A percentile compares a stretch with the other conserved stretches of the same genome.
These are phyloP conservation scores for Puffinus mauretanicus DNA, from an alignment of 2,113 vertebrate genomes.

Conservation along the genomic window DNA sequence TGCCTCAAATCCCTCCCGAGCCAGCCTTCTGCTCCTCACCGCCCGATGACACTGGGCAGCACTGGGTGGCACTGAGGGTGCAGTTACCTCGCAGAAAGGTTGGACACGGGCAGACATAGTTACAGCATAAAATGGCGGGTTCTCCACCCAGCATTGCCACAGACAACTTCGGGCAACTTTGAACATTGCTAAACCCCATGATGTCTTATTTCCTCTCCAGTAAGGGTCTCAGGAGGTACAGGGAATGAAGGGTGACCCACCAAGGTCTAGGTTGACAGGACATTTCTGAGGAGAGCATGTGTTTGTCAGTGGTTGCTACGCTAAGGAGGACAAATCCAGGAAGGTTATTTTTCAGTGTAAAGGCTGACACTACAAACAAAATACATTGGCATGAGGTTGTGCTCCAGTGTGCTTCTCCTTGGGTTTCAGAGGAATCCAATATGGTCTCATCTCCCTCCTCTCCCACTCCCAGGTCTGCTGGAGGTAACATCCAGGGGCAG, in stretches of 20 bases:
- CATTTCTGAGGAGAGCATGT: background rate
- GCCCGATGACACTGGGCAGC: background rate
- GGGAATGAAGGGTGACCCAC: background rate
- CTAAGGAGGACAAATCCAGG: background rate
- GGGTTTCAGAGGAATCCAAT: background rate
- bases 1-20: background rate
- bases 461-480: conserved; percentile 62
- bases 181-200: background rate
- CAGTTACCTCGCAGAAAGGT: background rate
- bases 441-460: background rate
- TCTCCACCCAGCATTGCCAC: background rate
- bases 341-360: background rate
- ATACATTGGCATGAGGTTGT: background rate
- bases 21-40: background rate
- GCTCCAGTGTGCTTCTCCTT: background rate
- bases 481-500: background rate
- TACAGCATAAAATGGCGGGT: background rate
- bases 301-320: background rate
- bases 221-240: background rate
- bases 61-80: background rate
- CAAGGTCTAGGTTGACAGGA: background rate
- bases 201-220: background rate
- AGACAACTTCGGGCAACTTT: background rate
- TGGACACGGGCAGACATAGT: background rate
- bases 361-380: background rate